Base-by-base conservation (phyloP, 1,140 invertebrate species). In the Lutraria rhynchaena region DNA sequence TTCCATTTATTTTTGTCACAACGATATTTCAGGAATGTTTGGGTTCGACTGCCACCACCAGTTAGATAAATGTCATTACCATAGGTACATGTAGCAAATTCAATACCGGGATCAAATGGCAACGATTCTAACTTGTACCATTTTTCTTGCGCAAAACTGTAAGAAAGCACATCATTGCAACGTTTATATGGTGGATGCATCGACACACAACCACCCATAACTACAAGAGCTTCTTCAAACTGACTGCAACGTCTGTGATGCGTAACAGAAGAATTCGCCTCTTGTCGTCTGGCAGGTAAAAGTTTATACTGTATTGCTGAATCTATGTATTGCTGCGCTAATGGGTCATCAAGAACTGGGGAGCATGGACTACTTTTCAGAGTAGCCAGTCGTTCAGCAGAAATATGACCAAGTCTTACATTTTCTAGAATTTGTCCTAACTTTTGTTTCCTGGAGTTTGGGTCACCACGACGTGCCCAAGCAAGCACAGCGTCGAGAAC, bases 1-100 rank as follows among this genome's bases (percentile, higher is more conserved):
- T 77, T 84, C 89, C 89, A 90, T 58, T 89, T 89, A 81, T 90
- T 88, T 58, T 88, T 90, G 53, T 89, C 88, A 11, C 85, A 61
- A 13, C 86, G 80, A 41, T 87, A 90, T 57, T 87, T 75, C 13
- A 90, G 55, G 11, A 89, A 87, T 1, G 83, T 84, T 53, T 89
- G 87, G 76, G 84, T 85, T 17, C 84, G 71, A 33, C 84, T 73
- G 9, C 89, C 89, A 9, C 89, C 89, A 0, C 89, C 89, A 4
- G 88, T 87, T 4, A 90, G 84, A 69, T 85, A 90, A 35, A 90
- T 89, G 37, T 90, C 89, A 60, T 87, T 89, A 31, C 86, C 86
- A 71, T 87, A 86, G 0, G 88, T 87, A 70, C 88, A 89, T 4
- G 88, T 84, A 0, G 88, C 87, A 80, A 90, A 90, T 63, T 90